Conservation (phyloP, 2,888 invertebrate genomes). For the Halocaridina rubra region DNA sequence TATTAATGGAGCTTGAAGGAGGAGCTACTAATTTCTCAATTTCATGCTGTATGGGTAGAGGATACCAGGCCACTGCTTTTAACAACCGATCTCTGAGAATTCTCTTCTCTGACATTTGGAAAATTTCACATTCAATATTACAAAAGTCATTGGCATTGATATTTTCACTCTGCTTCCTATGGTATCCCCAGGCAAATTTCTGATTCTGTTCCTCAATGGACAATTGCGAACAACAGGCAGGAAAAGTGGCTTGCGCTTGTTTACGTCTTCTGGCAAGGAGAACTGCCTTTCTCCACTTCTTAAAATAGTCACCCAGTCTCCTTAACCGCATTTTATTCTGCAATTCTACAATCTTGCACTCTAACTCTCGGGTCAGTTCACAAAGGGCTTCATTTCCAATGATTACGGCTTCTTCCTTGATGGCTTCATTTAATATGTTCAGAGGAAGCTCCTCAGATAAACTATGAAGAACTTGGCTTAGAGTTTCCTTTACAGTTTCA, state of each 20-base stretch:
- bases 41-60: conserved; percentile 7
- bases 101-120: not conserved
- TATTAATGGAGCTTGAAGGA: not conserved
- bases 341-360: not conserved
- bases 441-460: conserved; percentile 22
- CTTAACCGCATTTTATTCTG: not conserved
- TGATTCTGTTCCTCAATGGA: conserved; percentile 20
- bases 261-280: conserved; percentile 27
- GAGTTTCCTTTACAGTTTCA: conserved; percentile 6
- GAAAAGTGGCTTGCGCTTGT: conserved; percentile 39
- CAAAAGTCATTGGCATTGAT: conserved; percentile 10
- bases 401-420: not conserved
- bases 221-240: conserved; percentile 28
- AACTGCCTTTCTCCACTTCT: conserved; percentile 24
- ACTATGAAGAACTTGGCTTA: not conserved
- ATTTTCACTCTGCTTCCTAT: conserved; percentile 9
- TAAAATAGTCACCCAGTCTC: conserved; percentile 3
- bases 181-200: conserved; percentile 49
- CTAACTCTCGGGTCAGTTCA: not conserved
- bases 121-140: not conserved
- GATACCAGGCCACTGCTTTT: conserved; percentile 29
- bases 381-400: not conserved
- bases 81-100: conserved; percentile 1
- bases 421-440: not conserved
- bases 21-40: not conserved